A percentile compares a stretch with the other conserved stretches of the same genome.
These are phyloP conservation scores for Vicugna pacos DNA, from an alignment of 2,113 vertebrate genomes.

Conservation along the genomic window DNA sequence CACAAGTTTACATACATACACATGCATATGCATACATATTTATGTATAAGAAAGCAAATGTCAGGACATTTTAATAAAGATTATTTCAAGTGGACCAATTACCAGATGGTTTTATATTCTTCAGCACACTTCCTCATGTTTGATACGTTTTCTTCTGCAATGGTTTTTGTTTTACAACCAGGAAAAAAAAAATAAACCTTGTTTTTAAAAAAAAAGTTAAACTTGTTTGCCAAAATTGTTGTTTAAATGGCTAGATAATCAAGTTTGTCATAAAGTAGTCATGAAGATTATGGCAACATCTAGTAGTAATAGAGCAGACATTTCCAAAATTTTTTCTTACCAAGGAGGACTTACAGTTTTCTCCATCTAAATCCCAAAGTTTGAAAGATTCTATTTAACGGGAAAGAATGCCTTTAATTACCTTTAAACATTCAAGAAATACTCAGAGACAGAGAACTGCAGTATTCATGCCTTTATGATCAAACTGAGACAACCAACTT, in stretches of 20 bases:
- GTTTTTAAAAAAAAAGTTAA: not conserved
- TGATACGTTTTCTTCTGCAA: not conserved
- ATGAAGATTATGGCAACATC: not conserved
- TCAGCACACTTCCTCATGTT: not conserved
- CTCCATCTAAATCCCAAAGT: not conserved
- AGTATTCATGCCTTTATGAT: not conserved
- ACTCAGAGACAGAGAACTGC: not conserved
- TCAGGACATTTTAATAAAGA: not conserved
- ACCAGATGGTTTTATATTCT: not conserved
- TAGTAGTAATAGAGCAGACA: not conserved
- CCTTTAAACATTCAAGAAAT: not conserved
- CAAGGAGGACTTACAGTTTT: not conserved
- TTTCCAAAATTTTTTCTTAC: not conserved
- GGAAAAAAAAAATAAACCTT: not conserved
- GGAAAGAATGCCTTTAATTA: not conserved
- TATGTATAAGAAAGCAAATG: not conserved
- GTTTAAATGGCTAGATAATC: not conserved
- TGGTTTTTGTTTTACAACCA: not conserved
- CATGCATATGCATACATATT: fast-evolving
- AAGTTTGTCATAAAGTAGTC: conserved; percentile 6
- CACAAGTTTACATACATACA: not conserved
- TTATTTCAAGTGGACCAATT: not conserved
- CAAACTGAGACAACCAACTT: not conserved
- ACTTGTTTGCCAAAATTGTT: not conserved
- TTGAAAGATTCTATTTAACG: not conserved